phyloP scores from a whole-genome alignment of 2,113 vertebrate genomes.

The Maccullochella peelii region DNA sequence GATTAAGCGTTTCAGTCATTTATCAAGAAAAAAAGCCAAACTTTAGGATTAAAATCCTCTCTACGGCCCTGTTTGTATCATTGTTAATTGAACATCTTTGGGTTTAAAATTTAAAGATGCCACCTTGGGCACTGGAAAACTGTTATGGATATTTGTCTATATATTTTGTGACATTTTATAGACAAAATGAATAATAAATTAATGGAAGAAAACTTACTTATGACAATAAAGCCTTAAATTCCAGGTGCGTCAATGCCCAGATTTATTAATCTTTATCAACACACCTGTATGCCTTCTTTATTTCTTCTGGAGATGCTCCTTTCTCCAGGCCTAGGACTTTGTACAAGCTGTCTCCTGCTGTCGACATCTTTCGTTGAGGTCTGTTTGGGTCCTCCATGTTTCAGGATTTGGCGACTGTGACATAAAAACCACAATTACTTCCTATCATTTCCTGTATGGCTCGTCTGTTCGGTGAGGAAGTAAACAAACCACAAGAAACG shows the following conservation, averaged over 20 bases:
- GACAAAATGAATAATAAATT: background rate
- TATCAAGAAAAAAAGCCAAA: too few relatives aligned
- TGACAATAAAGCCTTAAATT: background rate
- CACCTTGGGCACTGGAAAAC: too few relatives aligned
- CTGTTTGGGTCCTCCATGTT: constrained; percentile 83
- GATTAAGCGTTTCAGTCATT: too few relatives aligned
- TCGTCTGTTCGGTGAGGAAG: background rate
- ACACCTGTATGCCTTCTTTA: constrained; percentile 93
- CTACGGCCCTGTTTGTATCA: too few relatives aligned
- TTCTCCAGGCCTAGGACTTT: constrained; percentile 88
- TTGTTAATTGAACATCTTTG: too few relatives aligned
- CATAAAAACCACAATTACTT: background rate
- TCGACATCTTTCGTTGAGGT: constrained; percentile 86
- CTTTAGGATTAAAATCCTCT: too few relatives aligned
- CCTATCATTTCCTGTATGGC: background rate
- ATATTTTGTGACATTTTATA: background rate
- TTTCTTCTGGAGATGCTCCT: constrained; percentile 87
- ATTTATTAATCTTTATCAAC: background rate
- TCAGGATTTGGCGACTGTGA: constrained; percentile 28
- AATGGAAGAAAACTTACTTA: background rate
- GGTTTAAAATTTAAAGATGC: too few relatives aligned
- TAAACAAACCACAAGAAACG: background rate
- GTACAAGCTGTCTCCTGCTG: constrained; percentile 87
- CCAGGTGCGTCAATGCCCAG: too few relatives aligned
- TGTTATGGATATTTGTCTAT: too few relatives aligned